These are phyloP conservation scores for Agonum fuliginosum DNA, from an alignment of 2,888 invertebrate genomes.

Conservation along the genomic window DNA sequence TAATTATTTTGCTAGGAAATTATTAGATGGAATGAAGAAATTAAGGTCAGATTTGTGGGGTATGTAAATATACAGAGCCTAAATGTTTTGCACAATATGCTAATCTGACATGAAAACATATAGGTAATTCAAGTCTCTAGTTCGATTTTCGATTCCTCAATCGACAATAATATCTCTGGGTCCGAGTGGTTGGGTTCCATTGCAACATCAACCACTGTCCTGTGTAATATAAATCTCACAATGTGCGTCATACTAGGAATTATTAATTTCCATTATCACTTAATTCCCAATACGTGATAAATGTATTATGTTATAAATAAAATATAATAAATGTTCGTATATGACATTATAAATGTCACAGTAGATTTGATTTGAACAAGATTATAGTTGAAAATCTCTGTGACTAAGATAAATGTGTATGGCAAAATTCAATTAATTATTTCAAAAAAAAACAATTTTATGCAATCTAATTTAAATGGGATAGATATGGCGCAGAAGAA, in stretches of 20 bases:
- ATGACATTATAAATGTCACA: neutral
- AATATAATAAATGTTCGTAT: neutral
- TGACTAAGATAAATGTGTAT: neutral
- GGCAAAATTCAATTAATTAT: neutral
- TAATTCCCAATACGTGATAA: too few species aligned
- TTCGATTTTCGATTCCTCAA: too few species aligned
- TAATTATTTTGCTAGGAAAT: conserved; percentile 34
- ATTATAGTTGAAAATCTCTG: neutral
- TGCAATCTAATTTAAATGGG: neutral
- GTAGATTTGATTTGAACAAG: neutral
- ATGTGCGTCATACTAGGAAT: too few species aligned
- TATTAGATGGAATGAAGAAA: conserved; percentile 30
- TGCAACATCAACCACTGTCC: too few species aligned
- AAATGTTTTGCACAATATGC: too few species aligned
- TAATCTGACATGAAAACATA: too few species aligned
- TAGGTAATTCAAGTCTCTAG: too few species aligned
- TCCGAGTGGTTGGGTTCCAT: too few species aligned
- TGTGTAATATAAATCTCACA: too few species aligned
- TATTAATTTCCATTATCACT: too few species aligned
- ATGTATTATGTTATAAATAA: too few species aligned
- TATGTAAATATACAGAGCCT: neutral
- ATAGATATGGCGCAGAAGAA: neutral
- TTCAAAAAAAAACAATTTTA: neutral
- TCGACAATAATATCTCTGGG: too few species aligned
- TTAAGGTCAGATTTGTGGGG: conserved; percentile 35